phyloP scores from a whole-genome alignment of 2,797 vertebrate genomes.

The Alectoris magna region DNA sequence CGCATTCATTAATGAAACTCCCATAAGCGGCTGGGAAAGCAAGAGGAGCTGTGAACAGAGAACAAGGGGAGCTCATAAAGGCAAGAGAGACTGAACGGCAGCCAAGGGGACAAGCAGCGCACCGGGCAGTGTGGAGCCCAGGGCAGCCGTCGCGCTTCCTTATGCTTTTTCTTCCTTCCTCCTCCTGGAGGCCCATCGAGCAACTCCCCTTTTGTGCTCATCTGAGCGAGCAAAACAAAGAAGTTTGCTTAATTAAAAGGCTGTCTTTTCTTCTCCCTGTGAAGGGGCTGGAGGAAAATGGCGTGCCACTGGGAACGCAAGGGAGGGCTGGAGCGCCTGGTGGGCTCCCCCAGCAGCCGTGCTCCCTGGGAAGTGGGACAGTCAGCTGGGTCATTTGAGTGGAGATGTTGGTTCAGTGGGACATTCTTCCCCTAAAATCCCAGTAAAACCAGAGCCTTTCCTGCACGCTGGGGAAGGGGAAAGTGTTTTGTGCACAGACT shows the following conservation, averaged over 20 bases:
- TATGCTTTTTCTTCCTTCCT: not conserved
- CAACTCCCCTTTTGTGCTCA: conserved; percentile 66
- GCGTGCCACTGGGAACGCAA: conserved; percentile 44
- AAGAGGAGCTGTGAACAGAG: conserved; percentile 65
- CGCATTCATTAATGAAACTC: conserved; percentile 66
- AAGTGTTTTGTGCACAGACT: conserved; percentile 37
- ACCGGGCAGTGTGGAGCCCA: conserved; percentile 50
- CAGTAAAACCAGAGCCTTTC: conserved; percentile 36
- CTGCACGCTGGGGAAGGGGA: not conserved
- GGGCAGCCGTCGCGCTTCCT: conserved; percentile 52
- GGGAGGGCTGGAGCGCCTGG: conserved; percentile 63
- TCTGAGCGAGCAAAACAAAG: conserved; percentile 59
- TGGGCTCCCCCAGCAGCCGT: conserved; percentile 59
- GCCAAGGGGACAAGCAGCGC: conserved; percentile 69
- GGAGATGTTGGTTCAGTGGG: conserved; percentile 63
- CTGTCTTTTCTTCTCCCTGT: conserved; percentile 51
- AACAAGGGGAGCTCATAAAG: conserved; percentile 77
- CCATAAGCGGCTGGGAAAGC: conserved; percentile 58
- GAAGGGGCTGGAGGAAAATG: conserved; percentile 45
- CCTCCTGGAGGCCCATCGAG: conserved; percentile 45
- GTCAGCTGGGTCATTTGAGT: conserved; percentile 69
- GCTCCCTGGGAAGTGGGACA: conserved; percentile 63
- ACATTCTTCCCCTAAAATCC: conserved; percentile 68
- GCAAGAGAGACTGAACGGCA: conserved; percentile 78
- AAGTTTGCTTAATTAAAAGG: conserved; percentile 74